Conservation (phyloP, 2,113 vertebrate species). For the Pygathrix nemaeus region DNA sequence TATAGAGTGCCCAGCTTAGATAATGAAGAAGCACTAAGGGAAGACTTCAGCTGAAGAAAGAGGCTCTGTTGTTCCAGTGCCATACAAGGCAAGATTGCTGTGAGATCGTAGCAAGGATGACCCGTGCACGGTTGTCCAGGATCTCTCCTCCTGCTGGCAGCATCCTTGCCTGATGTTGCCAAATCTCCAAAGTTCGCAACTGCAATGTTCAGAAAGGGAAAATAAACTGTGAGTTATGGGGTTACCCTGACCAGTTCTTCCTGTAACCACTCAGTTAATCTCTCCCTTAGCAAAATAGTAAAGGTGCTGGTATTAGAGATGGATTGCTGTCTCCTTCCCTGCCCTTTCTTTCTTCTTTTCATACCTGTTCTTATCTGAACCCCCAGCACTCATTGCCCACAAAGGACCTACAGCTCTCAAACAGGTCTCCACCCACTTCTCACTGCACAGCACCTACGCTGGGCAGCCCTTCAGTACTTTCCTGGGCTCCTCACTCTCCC, state of each 20-base stretch:
- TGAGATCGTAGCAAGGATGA: constrained; percentile 52
- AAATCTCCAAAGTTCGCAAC: constrained; percentile 68
- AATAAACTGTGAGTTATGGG: constrained; percentile 81
- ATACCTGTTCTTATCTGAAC: background rate
- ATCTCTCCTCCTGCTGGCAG: constrained; percentile 75
- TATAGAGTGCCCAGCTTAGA: constrained; percentile 27
- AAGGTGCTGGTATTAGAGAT: background rate
- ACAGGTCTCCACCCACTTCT: fast-evolving
- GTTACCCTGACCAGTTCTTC: constrained; percentile 81
- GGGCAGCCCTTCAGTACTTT: background rate
- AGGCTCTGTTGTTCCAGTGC: constrained; percentile 59
- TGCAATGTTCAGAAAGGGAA: constrained; percentile 75
- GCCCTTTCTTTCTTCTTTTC: background rate
- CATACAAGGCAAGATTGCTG: constrained; percentile 81
- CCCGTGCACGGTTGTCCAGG: background rate
- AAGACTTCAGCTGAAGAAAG: constrained; percentile 40
- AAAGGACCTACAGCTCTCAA: background rate
- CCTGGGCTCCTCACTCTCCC: fast-evolving
- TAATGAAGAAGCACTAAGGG: constrained; percentile 50
- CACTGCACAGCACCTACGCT: background rate
- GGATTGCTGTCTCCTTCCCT: background rate
- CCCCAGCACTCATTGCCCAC: background rate
- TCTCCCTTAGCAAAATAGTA: background rate
- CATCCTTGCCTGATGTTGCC: constrained; percentile 59
- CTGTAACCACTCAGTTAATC: background rate